Evolutionary conservation across 1,140 invertebrate species (phyloP), one percentile per base, ranked within the genome.

Genomic region (Cepaea nemoralis): DNA sequence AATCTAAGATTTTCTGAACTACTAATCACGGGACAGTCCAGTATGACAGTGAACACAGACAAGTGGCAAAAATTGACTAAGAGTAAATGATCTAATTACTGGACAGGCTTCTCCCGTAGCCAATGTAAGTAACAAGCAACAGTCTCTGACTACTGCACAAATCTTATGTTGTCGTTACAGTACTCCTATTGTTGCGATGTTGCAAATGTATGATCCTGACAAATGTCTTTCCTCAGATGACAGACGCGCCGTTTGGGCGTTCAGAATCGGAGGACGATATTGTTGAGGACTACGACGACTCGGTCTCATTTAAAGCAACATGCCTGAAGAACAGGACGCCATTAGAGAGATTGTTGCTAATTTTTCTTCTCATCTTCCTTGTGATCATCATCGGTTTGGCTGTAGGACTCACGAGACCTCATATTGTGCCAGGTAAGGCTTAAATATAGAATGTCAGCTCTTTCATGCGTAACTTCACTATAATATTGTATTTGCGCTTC

Each of bases 211-310:
- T n/a, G 14, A 16, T 22, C 33, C 37, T 59, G 37, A 10, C n/a
- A n/a, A n/a, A n/a, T n/a, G n/a, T n/a, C n/a, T 16, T 77, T 14
- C 48, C 69, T 19, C 84, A 87, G 84, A 84, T 85, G 83, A 73
- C 83, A 1, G 84, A 85, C n/a, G 84, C 84, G 22, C 84, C 84
- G 16, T 86, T 86, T 67, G 82, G 84, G 24, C 81, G 84, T 14
- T 84, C 83, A 37, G 84, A 86, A 40, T 84, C 84, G 0, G 83
- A 84, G 22, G 83, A 86, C 63, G 86, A 86, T 76, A 85, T 85
- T 42, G 81, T 86, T 45, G 85, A 86, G 71, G 84, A 86, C 50
- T 84, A 86, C 45, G 84, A 87, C n/a, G 84, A 87, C 78, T 79
- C 82, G n/a, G 42, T 85, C 22, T 81, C 76, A 12, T 82, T 86